Conservation (phyloP, 1,140 invertebrate species). For the Nautilus pompilius region DNA sequence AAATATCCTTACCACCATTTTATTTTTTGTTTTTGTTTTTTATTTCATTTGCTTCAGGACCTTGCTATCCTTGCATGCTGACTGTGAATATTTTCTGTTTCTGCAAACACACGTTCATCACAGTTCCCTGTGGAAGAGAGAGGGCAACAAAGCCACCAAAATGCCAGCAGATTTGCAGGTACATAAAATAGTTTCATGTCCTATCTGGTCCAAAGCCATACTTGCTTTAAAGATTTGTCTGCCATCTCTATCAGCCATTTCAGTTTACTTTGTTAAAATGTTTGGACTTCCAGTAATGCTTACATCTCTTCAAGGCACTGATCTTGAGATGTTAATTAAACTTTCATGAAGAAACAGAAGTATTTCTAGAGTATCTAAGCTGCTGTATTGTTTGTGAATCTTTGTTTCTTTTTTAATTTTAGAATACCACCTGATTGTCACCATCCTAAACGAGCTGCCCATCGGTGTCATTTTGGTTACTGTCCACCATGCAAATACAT, state of each 20-base stretch:
- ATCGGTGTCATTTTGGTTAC: constrained; percentile 82
- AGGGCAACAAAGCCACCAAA: constrained; percentile 73
- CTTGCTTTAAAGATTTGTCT: not conserved
- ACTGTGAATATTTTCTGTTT: constrained; percentile 76
- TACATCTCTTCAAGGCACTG: not conserved
- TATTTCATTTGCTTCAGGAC: constrained; percentile 58
- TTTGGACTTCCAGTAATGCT: not conserved
- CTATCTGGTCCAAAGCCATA: not conserved
- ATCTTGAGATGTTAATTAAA: not conserved
- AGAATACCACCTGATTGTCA: constrained; percentile 75
- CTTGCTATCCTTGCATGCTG: constrained; percentile 84
- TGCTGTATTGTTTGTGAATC: not conserved
- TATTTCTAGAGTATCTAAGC: not conserved
- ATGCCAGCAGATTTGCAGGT: constrained; percentile 72
- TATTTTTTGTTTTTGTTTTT: not conserved
- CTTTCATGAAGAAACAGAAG: not conserved
- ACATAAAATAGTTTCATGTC: constrained; percentile 26
- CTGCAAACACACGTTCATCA: constrained; percentile 76
- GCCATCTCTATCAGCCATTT: not conserved
- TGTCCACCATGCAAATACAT: constrained; percentile 79
- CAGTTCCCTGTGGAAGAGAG: constrained; percentile 81
- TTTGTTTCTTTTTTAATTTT: constrained; percentile 16
- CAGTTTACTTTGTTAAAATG: not conserved
- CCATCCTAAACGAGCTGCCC: constrained; percentile 68
- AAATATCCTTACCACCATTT: too few species aligned